Evolutionary conservation across 2,797 vertebrate species (phyloP), one percentile per base, ranked within the genome.

Genomic region (Protosalanx chinensis): DNA sequence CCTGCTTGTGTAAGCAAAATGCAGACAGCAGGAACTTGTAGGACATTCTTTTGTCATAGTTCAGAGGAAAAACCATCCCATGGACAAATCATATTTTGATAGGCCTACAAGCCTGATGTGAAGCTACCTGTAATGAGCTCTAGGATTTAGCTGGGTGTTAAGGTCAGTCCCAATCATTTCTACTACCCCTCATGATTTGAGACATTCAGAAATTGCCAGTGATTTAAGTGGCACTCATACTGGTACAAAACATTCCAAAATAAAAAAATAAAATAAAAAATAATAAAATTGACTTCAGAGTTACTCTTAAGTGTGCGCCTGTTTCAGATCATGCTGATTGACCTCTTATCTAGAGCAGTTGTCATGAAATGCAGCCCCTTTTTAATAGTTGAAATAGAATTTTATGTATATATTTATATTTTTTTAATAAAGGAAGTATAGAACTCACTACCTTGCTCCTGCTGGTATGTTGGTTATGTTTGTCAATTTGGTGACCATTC

Each of bases 371-470:
- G 91, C 91, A 92, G 90, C 91, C 91, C 92, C 91, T 93, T 94
- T 93, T 94, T 94, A 92, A 93, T 94, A 93, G 93, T 91, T 92
- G 90, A 94, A 93, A 93, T 93, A 94, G 91, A 93, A 93, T 93
- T 46, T 93, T 93, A 94, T 94, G 93, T 93, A 93, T 93, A 93
- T 93, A 93, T 93, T 93, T 94, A 91, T 94, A 93, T 94, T 92
- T 94, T 93, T 94, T 93, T 92, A 92, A 93, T 93, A 94, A 94
- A 93, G 91, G 90, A 94, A 93, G 91, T 94, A 93, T 92, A 94
- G 93, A 94, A 93, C 91, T 91, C 91, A 92, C 91, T 91, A 92
- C 92, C 91, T 91, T 93, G 91, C 92, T 93, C 92, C 92, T 93
- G 91, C 92, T 93, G 92, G 92, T 93, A 94, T 92, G 92, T 92